Evolutionary conservation across 2,888 invertebrate genomes (phyloP), one percentile per base, ranked within the genome.

Genomic region (Volucella inanis): DNA sequence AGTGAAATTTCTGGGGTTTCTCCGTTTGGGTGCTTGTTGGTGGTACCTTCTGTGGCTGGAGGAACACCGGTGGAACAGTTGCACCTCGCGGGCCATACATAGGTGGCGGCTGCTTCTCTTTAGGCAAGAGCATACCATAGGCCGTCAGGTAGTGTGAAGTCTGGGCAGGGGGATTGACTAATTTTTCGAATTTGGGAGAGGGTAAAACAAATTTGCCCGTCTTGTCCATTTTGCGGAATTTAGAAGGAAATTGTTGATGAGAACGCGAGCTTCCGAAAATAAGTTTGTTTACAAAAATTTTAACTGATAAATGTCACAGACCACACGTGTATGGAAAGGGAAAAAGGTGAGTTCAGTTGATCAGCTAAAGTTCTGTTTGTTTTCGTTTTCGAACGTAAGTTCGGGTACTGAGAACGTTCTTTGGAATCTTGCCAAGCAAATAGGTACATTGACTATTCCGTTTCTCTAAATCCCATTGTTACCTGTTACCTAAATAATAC

Each of bases 1-100:
- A 97, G 91, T 93, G 94, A 89, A 93, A 92, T 54, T 93, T 87
- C 1, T 86, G 84, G 0, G 75, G n/a, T 10, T 43, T 76, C 10
- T 85, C 85, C 15, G 18, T 39, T n/a, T 62, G 62, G 14, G 22
- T 39, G 22, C 18, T 68, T 4, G 61, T 54, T 10, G 38, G 43
- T 11, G 78, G 47, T 3, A 49, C 14, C 31, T 54, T 64, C 1
- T 75, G 64, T 1, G 67, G 55, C 3, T 75, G 61, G 6, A 92
- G 82, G 67, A 88, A 91, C 76, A 88, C 90, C 0, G 90, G 88
- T 1, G 92, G 92, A 9, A 92, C 87, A 2, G 92, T 92, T 38
- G 91, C 75, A 3, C 92, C 92, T 15, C 91, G 89, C 47, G 90
- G 89, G 0, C 92, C 92, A 74, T 90, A 92, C 92, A 92, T 92